phyloP scores from a whole-genome alignment of 2,797 vertebrate species.

The Alcedo quadribrachys region DNA sequence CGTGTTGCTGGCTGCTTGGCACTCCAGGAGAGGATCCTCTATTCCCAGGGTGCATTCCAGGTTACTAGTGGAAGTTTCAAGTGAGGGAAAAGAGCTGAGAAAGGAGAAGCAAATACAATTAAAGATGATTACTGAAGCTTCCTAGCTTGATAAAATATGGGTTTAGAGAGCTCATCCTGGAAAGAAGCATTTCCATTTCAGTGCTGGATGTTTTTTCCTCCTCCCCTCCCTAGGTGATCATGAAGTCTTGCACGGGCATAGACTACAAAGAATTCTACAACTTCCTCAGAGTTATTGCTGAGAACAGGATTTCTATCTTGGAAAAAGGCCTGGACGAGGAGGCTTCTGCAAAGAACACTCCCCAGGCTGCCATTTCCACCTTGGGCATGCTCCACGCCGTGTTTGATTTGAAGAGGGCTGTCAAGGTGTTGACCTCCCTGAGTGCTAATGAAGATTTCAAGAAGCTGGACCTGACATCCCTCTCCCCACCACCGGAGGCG shows the following conservation, averaged over 20 bases:
- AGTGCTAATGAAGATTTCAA: conserved; percentile 90
- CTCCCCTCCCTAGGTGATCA: conserved; percentile 83
- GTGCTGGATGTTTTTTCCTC: not conserved
- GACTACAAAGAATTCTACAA: conserved; percentile 91
- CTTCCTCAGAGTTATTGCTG: conserved; percentile 88
- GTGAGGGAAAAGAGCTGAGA: not conserved
- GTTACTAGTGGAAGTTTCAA: not conserved
- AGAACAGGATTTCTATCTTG: conserved; percentile 85
- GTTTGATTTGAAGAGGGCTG: conserved; percentile 89
- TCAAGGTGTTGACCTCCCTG: conserved; percentile 87
- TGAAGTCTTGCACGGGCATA: conserved; percentile 95
- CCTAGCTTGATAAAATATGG: not conserved
- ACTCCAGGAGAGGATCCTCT: fast-evolving
- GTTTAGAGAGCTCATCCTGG: not conserved
- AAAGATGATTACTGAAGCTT: not conserved
- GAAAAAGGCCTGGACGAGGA: conserved; percentile 54
- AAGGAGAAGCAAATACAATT: not conserved
- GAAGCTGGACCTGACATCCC: conserved; percentile 77
- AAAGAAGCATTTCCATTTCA: not conserved
- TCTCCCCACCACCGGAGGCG: conserved; percentile 71
- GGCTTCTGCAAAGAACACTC: conserved; percentile 40
- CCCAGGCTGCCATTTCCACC: conserved; percentile 65
- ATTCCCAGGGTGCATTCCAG: not conserved
- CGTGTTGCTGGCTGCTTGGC: not conserved
- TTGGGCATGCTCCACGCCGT: conserved; percentile 88